These are phyloP conservation scores for Pemphigus obesinymphae DNA, from an alignment of 1,140 invertebrate genomes.

Conservation along the genomic window DNA sequence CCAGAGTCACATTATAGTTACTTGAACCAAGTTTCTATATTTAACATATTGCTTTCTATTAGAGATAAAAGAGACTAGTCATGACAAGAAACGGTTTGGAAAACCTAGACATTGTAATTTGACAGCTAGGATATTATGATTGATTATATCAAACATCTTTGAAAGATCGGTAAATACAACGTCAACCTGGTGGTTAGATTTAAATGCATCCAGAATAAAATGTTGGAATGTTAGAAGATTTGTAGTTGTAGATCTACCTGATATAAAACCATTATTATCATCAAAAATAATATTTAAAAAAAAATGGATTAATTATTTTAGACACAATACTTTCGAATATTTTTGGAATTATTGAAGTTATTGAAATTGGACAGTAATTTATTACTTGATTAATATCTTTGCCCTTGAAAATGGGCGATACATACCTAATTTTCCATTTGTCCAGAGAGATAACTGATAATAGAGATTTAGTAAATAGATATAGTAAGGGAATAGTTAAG, in stretches of 20 bases:
- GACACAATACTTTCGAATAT: not conserved
- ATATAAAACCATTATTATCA: not conserved
- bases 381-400: too few species aligned
- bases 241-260: too few species aligned
- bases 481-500: too few species aligned
- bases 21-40: not conserved
- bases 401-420: too few species aligned
- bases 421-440: too few species aligned
- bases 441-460: too few species aligned
- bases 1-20: not conserved
- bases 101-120: not conserved
- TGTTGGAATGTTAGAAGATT: not conserved
- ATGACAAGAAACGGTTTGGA: not conserved
- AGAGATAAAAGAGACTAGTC: not conserved
- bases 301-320: not conserved
- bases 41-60: not conserved
- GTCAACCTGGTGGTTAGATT: not conserved
- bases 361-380: not conserved
- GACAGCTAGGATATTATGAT: not conserved
- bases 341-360: not conserved
- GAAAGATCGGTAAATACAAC: not conserved
- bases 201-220: not conserved
- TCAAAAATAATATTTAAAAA: not conserved
- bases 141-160: not conserved
- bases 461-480: too few species aligned